Evolutionary conservation across 2,888 invertebrate genomes (phyloP).

Genomic region (Caenorhabditis drosophilae): DNA sequence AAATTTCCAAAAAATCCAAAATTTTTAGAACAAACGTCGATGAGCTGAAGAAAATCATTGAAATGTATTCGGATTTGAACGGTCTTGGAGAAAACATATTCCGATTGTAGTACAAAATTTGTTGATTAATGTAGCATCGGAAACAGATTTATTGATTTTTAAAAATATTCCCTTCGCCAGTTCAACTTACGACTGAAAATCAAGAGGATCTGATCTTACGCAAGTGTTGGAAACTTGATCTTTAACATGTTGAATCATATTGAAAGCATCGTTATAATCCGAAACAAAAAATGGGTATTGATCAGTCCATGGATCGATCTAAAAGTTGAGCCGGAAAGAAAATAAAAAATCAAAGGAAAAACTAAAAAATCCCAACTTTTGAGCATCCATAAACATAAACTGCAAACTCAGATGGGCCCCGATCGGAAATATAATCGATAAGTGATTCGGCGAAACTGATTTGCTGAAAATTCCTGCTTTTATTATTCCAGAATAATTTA

Average conservation of each 20-base stretch:
- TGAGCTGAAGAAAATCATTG: conserved; percentile 27
- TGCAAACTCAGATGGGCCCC: conserved; percentile 26
- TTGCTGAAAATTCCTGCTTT: conserved; percentile 13
- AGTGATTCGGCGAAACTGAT: conserved; percentile 10
- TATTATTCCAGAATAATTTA: neutral
- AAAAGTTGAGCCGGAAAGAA: too few species aligned
- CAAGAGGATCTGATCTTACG: conserved; percentile 8
- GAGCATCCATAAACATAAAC: conserved; percentile 27
- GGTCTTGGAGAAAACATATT: conserved; percentile 13
- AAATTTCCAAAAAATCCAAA: neutral
- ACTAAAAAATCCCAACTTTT: too few species aligned
- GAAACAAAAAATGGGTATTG: conserved; percentile 21
- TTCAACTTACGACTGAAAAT: conserved; percentile 17
- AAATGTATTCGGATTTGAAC: conserved; percentile 16
- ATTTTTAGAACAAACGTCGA: conserved; percentile 10
- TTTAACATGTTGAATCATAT: conserved; percentile 15
- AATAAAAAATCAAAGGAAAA: too few species aligned
- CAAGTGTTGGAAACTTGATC: conserved; percentile 13
- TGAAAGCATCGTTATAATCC: conserved; percentile 5
- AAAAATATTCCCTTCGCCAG: too few species aligned
- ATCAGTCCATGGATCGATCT: conserved; percentile 7
- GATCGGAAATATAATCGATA: conserved; percentile 13
- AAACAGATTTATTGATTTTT: too few species aligned
- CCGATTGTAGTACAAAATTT: conserved; percentile 23
- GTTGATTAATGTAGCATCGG: conserved; percentile 1